These are phyloP conservation scores for Tinea pellionella DNA, from an alignment of 2,888 invertebrate genomes.

Conservation along the genomic window DNA sequence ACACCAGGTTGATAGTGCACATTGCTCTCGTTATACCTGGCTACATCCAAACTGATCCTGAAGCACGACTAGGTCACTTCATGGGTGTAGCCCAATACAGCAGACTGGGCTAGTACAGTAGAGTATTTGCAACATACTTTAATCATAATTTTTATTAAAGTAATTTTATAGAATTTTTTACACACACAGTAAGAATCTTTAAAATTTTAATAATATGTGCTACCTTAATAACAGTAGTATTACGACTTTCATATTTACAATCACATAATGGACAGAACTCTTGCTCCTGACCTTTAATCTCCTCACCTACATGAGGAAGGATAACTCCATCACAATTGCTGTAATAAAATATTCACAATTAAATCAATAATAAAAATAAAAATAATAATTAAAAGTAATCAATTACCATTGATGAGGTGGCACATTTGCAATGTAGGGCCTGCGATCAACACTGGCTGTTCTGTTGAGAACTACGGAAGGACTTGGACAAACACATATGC, in stretches of 20 bases:
- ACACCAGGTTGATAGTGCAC: no score
- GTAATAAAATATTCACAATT: constrained; percentile 20
- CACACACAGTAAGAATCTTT: no score
- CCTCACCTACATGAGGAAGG: constrained; percentile 73
- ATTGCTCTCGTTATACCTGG: no score
- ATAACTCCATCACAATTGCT: constrained; percentile 86
- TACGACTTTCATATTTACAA: constrained; percentile 91
- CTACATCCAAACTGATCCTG: no score
- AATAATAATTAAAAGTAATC: not conserved
- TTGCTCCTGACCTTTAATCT: constrained; percentile 78
- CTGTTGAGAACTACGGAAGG: constrained; percentile 72
- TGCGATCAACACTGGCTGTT: constrained; percentile 61
- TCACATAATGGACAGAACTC: constrained; percentile 91
- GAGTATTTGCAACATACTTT: no score
- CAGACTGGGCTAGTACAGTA: no score
- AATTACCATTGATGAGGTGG: constrained; percentile 78
- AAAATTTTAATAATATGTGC: no score
- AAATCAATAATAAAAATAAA: not conserved
- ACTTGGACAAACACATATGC: constrained; percentile 84
- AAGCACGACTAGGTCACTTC: no score
- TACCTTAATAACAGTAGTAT: constrained; percentile 91
- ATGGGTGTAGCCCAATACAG: no score
- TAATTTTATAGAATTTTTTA: no score
- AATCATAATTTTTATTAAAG: no score
- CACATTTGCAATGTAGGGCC: constrained; percentile 79